These are phyloP conservation scores for Nebria salina DNA, from an alignment of 2,888 invertebrate species.

Conservation along the genomic window DNA sequence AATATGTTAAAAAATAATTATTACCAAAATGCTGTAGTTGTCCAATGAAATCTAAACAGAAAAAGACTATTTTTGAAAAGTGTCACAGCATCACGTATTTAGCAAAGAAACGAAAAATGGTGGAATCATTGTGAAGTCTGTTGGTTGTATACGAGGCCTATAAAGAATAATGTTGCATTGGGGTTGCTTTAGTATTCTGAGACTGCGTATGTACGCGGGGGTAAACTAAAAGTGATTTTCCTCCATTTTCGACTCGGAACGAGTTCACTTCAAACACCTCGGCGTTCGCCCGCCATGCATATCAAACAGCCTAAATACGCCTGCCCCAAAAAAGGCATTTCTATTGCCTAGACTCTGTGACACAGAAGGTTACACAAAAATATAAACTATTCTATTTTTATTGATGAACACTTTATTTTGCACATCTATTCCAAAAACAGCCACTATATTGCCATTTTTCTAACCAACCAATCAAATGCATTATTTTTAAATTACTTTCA, in stretches of 20 bases:
- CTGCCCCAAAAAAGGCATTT: background rate
- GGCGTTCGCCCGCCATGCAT: constrained; percentile 22
- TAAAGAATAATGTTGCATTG: background rate
- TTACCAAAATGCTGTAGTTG: constrained; percentile 35
- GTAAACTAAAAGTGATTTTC: constrained; percentile 34
- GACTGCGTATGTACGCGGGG: constrained; percentile 17
- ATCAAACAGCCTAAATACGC: constrained; percentile 19
- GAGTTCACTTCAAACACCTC: constrained; percentile 40
- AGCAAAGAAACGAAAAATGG: constrained; percentile 24
- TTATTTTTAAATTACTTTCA: no score
- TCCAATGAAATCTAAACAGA: constrained; percentile 44
- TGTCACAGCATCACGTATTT: constrained; percentile 22
- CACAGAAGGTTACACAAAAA: background rate
- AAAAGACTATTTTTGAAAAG: constrained; percentile 31
- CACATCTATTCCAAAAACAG: no score
- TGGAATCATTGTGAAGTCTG: constrained; percentile 6
- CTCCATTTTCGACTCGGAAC: constrained; percentile 33
- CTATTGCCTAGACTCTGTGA: background rate
- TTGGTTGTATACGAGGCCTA: constrained; percentile 5
- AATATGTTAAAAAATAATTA: constrained; percentile 3
- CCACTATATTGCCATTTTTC: no score
- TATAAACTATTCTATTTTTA: no score
- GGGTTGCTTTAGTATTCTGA: constrained; percentile 29
- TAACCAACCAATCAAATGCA: no score
- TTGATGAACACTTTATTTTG: no score